A percentile compares a stretch with the other conserved stretches of the same genome.
Conservation (phyloP, 2,797 vertebrate species). For the Lepilemur septentrionalis region DNA sequence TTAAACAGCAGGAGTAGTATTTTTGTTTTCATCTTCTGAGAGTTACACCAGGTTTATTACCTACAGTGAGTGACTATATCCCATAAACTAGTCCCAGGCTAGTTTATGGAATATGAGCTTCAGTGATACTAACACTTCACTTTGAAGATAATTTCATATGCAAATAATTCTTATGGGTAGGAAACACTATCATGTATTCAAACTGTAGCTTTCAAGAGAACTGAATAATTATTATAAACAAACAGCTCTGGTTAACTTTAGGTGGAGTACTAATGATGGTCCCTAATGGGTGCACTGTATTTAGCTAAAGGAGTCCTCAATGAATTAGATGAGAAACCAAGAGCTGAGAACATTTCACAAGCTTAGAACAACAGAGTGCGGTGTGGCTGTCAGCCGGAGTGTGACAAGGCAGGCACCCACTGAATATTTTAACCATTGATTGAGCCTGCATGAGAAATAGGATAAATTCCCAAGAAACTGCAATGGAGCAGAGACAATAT, state of each 20-base stretch:
- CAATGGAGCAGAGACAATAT: background rate
- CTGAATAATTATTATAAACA: constrained; percentile 32
- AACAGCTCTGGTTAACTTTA: background rate
- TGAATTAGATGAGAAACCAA: constrained; percentile 46
- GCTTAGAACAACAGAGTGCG: constrained; percentile 49
- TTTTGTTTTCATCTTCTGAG: constrained; percentile 1
- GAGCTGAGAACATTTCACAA: constrained; percentile 64
- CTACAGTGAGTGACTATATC: background rate
- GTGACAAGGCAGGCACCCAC: constrained; percentile 71
- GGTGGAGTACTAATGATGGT: background rate
- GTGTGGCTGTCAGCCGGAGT: constrained; percentile 35
- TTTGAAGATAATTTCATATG: constrained; percentile 48
- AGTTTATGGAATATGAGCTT: background rate
- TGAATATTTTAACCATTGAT: constrained; percentile 73
- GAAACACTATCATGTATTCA: background rate
- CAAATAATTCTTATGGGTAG: constrained; percentile 5
- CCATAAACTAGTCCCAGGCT: background rate
- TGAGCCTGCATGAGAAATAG: constrained; percentile 74
- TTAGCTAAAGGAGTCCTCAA: constrained; percentile 52
- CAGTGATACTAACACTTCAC: background rate
- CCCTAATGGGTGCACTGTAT: background rate
- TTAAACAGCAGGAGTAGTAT: background rate
- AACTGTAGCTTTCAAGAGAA: background rate
- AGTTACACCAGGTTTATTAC: background rate
- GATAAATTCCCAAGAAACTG: constrained; percentile 68